A percentile compares a stretch with the other conserved stretches of the same genome.
Conservation (phyloP, 2,888 invertebrate genomes). For the Elegia similella region DNA sequence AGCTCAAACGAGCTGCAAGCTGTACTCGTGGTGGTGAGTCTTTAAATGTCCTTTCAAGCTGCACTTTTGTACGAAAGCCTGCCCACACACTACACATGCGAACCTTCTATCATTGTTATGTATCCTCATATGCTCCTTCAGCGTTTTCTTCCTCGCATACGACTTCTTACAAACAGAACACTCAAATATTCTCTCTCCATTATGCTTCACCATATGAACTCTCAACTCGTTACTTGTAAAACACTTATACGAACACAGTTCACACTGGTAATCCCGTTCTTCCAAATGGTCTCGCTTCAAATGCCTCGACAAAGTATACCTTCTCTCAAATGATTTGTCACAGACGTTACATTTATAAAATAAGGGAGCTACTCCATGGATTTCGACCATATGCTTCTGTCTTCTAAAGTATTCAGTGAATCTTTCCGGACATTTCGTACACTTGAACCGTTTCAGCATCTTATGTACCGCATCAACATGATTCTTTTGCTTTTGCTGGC, state of each 20-base stretch:
- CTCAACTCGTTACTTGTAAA: slow-evolving; percentile 58
- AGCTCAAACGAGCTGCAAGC: slow-evolving; percentile 21
- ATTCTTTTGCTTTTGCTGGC: slow-evolving; percentile 53
- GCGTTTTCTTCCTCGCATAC: slow-evolving; percentile 61
- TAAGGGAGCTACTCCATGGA: slow-evolving; percentile 52
- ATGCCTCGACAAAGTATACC: slow-evolving; percentile 55
- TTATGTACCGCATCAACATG: slow-evolving; percentile 59
- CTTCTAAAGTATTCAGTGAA: slow-evolving; percentile 60
- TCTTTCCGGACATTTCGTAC: slow-evolving; percentile 56
- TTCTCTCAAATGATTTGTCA: slow-evolving; percentile 47
- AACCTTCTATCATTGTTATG: slow-evolving; percentile 66
- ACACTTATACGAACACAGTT: slow-evolving; percentile 51
- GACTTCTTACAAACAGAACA: slow-evolving; percentile 66
- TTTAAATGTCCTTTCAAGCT: slow-evolving; percentile 67
- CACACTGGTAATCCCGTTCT: slow-evolving; percentile 47
- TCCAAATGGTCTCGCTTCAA: slow-evolving; percentile 62
- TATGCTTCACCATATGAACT: slow-evolving; percentile 62
- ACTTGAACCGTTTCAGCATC: slow-evolving; percentile 55
- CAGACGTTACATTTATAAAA: slow-evolving; percentile 63
- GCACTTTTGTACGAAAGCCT: slow-evolving; percentile 67
- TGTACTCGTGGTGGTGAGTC: slow-evolving; percentile 53
- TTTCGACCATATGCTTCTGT: slow-evolving; percentile 60
- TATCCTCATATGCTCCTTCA: slow-evolving; percentile 65
- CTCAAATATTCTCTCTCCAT: slow-evolving; percentile 52
- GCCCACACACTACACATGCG: slow-evolving; percentile 59